Percentiles rank a stretch among this genome's conserved stretches.
Conservation (phyloP, 2,888 invertebrate genomes). For the Lottia scabra region DNA sequence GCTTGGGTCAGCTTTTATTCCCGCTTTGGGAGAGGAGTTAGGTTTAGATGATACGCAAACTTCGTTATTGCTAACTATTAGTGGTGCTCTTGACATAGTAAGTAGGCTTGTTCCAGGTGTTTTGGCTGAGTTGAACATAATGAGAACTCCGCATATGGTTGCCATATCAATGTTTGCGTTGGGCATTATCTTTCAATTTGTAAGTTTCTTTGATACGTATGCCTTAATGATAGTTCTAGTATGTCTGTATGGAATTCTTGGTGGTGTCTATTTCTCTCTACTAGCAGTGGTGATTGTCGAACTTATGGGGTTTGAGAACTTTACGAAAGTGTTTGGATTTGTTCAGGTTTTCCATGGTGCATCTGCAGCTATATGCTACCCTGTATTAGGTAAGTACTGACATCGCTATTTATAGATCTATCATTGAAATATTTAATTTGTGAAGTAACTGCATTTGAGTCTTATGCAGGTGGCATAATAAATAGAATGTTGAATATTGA, state of each 20-base stretch:
- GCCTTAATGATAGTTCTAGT: constrained; percentile 9
- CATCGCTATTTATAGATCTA: no score
- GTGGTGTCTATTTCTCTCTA: constrained; percentile 21
- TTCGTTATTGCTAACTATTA: constrained; percentile 13
- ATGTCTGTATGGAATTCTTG: constrained; percentile 3
- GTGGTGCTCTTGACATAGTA: constrained; percentile 14
- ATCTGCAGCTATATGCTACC: constrained; percentile 5
- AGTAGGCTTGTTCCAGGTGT: constrained; percentile 24
- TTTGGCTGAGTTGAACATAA: constrained; percentile 12
- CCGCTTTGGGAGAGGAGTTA: constrained; percentile 17
- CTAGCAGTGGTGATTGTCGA: constrained; percentile 12
- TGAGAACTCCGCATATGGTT: constrained; percentile 16
- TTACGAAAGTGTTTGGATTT: constrained; percentile 20
- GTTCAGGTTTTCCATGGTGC: constrained; percentile 16
- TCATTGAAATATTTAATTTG: no score
- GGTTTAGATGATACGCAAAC: constrained; percentile 14
- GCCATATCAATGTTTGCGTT: background rate
- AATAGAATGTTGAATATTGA: no score
- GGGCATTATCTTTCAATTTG: constrained; percentile 14
- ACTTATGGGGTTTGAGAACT: constrained; percentile 16
- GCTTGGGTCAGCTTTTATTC: constrained; percentile 10
- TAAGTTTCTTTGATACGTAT: constrained; percentile 5
- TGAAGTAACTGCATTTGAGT: no score
- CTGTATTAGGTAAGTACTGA: constrained; percentile 16
- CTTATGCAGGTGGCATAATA: no score